Percentiles rank a stretch among this genome's conserved stretches.
Evolutionary conservation across 2,113 vertebrate genomes (phyloP).

Genomic region (Calypte anna): DNA sequence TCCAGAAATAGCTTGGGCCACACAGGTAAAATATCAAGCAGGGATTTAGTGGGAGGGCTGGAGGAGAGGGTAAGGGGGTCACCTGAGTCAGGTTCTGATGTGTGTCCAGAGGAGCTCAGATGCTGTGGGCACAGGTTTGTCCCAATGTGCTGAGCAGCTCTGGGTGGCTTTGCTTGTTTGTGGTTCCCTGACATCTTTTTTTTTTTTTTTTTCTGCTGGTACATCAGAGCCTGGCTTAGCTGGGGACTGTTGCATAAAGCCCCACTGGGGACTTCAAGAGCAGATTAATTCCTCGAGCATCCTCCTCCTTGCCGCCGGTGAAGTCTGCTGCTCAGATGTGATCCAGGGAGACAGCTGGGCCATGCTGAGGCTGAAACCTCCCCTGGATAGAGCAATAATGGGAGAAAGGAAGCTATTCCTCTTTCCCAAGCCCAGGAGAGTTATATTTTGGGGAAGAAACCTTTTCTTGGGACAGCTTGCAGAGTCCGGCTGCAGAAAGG

Average conservation of each 20-base stretch:
- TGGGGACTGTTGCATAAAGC: conserved; percentile 25
- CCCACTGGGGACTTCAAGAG: not conserved
- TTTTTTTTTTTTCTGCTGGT: not conserved
- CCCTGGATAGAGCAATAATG: not conserved
- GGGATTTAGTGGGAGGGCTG: not conserved
- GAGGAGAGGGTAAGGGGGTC: not conserved
- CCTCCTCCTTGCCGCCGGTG: not conserved
- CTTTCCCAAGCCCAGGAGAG: not conserved
- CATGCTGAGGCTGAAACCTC: not conserved
- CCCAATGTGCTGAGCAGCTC: not conserved
- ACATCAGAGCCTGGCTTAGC: not conserved
- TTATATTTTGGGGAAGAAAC: not conserved
- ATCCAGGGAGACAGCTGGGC: not conserved
- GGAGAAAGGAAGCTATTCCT: not conserved
- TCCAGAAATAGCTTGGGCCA: not conserved
- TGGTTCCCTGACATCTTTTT: not conserved
- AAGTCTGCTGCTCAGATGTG: not conserved
- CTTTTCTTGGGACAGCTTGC: not conserved
- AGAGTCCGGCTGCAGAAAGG: not conserved
- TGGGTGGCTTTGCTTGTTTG: not conserved
- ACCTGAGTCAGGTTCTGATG: not conserved
- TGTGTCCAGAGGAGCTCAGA: accelerated
- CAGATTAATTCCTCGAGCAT: conserved; percentile 31
- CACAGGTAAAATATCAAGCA: not conserved
- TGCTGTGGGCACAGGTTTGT: not conserved